Percentiles rank a stretch among this genome's conserved stretches.
phyloP scores from a whole-genome alignment of 2,797 vertebrate genomes.

The Eremophila alpestris region DNA sequence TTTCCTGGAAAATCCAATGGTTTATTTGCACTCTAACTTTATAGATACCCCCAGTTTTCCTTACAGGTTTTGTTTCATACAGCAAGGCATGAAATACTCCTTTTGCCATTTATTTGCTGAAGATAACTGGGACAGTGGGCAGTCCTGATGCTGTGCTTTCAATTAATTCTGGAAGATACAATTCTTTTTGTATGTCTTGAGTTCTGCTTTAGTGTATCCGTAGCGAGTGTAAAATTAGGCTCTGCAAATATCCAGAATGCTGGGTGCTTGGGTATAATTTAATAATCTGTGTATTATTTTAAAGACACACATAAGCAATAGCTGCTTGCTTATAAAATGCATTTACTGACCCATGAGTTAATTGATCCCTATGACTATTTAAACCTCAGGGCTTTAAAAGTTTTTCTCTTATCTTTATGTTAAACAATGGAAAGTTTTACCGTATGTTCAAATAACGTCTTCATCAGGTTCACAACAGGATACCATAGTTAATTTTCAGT shows the following conservation, averaged over 20 bases:
- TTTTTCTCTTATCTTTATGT: constrained; percentile 82
- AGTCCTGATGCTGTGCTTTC: not conserved
- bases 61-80: not conserved
- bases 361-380: constrained; percentile 88
- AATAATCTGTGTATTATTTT: constrained; percentile 87
- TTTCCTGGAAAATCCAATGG: not conserved
- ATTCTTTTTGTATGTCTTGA: not conserved
- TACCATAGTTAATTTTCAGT: constrained; percentile 97
- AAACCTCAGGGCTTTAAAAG: constrained; percentile 82
- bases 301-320: constrained; percentile 79
- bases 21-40: not conserved
- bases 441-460: constrained; percentile 97
- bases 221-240: not conserved
- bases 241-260: not conserved
- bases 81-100: not conserved
- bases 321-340: constrained; percentile 81
- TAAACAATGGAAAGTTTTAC: constrained; percentile 93
- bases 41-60: not conserved
- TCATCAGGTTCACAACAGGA: constrained; percentile 98
- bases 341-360: constrained; percentile 88
- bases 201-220: not conserved
- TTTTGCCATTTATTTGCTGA: not conserved
- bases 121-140: not conserved
- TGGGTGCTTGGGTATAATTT: constrained; percentile 9
- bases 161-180: not conserved